phyloP scores from a whole-genome alignment of 2,888 invertebrate species.

The Hypolimnas misippus region DNA sequence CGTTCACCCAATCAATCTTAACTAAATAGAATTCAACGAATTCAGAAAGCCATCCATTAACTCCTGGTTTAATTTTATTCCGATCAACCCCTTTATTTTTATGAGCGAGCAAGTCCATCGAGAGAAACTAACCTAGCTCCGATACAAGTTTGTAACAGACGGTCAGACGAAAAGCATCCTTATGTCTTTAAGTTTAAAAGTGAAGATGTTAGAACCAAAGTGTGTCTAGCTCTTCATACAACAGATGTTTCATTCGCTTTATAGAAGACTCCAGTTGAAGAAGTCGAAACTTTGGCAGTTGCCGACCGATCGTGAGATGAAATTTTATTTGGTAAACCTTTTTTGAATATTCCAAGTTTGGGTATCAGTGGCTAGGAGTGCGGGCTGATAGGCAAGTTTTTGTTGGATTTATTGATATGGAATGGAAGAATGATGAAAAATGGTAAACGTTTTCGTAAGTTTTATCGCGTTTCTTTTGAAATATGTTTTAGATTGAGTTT shows the following conservation, averaged over 20 bases:
- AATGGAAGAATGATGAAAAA: constrained; percentile 35
- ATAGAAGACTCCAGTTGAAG: constrained; percentile 39
- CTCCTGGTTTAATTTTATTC: constrained; percentile 47
- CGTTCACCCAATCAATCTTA: constrained; percentile 11
- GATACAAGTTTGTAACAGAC: constrained; percentile 52
- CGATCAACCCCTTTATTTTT: constrained; percentile 63
- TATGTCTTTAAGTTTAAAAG: constrained; percentile 42
- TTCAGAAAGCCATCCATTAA: constrained; percentile 13
- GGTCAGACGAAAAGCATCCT: constrained; percentile 22
- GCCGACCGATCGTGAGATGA: constrained; percentile 58
- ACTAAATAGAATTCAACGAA: constrained; percentile 14
- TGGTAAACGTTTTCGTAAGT: constrained; percentile 38
- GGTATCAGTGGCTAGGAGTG: constrained; percentile 45
- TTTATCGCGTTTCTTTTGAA: constrained; percentile 49
- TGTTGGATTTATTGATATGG: constrained; percentile 38
- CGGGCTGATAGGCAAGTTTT: constrained; percentile 31
- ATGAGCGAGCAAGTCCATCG: constrained; percentile 65
- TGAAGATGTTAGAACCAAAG: constrained; percentile 49
- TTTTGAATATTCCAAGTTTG: constrained; percentile 69
- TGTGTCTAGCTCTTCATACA: constrained; percentile 66
- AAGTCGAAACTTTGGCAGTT: constrained; percentile 47
- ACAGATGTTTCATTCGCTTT: constrained; percentile 76
- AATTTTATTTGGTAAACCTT: constrained; percentile 74
- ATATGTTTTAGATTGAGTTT: constrained; percentile 22
- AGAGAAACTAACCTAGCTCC: constrained; percentile 65